Percentiles rank a stretch among this genome's conserved stretches.
These are phyloP conservation scores for Arvicanthis niloticus DNA, from an alignment of 2,113 vertebrate species.

Conservation along the genomic window DNA sequence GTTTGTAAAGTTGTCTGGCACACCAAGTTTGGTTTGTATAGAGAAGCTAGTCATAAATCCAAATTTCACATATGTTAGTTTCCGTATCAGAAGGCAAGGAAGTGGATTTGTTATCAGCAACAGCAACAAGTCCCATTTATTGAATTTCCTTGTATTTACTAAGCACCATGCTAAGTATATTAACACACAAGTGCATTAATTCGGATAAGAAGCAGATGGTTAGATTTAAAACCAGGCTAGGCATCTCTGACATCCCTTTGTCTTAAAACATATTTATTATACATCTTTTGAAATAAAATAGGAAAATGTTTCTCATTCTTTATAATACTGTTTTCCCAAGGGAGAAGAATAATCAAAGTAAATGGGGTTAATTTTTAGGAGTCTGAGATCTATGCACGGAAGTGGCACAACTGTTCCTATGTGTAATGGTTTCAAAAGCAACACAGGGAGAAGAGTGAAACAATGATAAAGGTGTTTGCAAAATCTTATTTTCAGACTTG, in stretches of 20 bases:
- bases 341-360: conserved; percentile 35
- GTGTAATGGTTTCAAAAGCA: conserved; percentile 55
- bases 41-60: conserved; percentile 26
- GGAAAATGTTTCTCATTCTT: conserved; percentile 29
- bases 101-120: conserved; percentile 43
- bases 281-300: conserved; percentile 43
- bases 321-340: conserved; percentile 54
- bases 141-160: conserved; percentile 41
- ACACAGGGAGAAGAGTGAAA: conserved; percentile 3
- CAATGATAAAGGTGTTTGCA: conserved; percentile 52
- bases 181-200: not conserved
- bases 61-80: conserved; percentile 58
- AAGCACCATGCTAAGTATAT: conserved; percentile 15
- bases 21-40: conserved; percentile 44
- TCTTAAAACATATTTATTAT: conserved; percentile 44
- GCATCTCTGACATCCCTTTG: not conserved
- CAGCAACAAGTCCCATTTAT: conserved; percentile 33
- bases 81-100: conserved; percentile 41
- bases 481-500: conserved; percentile 46
- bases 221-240: conserved; percentile 34
- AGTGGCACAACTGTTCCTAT: not conserved
- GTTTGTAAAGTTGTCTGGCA: conserved; percentile 47
- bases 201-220: conserved; percentile 13
- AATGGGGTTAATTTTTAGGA: conserved; percentile 52
- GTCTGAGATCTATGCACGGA: conserved; percentile 26